These are phyloP conservation scores for Nezara viridula DNA, from an alignment of 2,888 invertebrate species.

Conservation along the genomic window DNA sequence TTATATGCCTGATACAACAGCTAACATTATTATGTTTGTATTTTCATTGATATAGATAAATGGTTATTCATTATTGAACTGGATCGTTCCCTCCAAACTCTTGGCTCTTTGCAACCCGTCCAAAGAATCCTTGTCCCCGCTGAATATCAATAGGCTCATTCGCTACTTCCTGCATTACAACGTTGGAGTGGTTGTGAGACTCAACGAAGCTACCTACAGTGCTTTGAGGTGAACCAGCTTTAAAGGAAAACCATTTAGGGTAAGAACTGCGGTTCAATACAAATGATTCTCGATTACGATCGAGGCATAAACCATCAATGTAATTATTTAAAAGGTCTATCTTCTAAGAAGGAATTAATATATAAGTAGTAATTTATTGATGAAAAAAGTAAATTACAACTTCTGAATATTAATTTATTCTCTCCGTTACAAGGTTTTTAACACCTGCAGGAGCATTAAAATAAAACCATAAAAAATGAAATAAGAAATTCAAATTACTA, in stretches of 20 bases:
- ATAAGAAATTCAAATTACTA: background rate
- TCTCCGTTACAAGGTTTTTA: no score
- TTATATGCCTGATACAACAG: background rate
- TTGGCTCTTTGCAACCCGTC: slow-evolving; percentile 98
- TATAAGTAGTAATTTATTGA: no score
- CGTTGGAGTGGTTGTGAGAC: slow-evolving; percentile 87
- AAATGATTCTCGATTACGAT: background rate
- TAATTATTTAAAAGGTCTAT: background rate
- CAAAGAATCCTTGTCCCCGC: slow-evolving; percentile 72
- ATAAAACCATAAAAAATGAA: background rate
- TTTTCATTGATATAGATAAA: slow-evolving; percentile 70
- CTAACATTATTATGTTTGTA: background rate
- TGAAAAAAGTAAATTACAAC: no score
- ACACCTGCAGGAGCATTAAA: no score
- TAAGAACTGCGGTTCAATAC: slow-evolving; percentile 25
- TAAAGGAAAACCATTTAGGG: slow-evolving; percentile 46
- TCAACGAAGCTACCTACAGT: slow-evolving; percentile 89
- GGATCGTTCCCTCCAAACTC: slow-evolving; percentile 97
- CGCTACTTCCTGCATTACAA: slow-evolving; percentile 87
- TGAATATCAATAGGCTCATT: slow-evolving; percentile 94
- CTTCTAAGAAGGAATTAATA: background rate
- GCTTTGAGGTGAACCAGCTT: slow-evolving; percentile 54
- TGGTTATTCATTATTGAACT: slow-evolving; percentile 95
- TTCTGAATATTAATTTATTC: no score
- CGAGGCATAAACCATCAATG: background rate